These are phyloP conservation scores for Neotoma lepida DNA, from an alignment of 2,113 vertebrate species.

Conservation along the genomic window DNA sequence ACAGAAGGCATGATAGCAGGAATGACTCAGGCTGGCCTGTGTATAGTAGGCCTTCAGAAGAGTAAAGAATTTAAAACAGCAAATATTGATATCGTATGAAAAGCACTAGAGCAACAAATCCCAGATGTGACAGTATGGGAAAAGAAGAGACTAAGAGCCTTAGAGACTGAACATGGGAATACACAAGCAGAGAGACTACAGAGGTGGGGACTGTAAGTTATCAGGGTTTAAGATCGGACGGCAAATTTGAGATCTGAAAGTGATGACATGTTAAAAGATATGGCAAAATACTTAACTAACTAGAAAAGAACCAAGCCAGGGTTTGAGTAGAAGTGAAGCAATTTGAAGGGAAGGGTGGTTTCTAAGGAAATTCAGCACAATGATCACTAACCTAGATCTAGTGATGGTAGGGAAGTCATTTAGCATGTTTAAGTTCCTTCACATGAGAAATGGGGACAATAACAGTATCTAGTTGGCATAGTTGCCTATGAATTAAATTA, in stretches of 20 bases:
- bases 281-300: neutral
- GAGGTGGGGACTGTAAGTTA: neutral
- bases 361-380: neutral
- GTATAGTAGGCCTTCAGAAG: neutral
- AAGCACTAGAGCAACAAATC: neutral
- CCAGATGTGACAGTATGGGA: neutral
- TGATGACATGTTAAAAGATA: neutral
- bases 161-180: neutral
- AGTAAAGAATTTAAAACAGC: neutral
- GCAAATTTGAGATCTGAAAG: neutral
- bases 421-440: neutral
- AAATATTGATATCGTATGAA: neutral
- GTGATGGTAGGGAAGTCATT: neutral
- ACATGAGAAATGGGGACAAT: neutral
- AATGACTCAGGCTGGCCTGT: neutral
- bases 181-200: neutral
- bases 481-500: constrained; percentile 35
- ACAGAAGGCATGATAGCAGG: neutral
- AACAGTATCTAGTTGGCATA: neutral
- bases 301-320: neutral
- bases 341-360: neutral
- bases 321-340: constrained; percentile 3
- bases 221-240: neutral
- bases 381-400: neutral
- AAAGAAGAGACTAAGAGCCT: neutral